A percentile compares a stretch with the other conserved stretches of the same genome.
Conservation (phyloP, 1,140 invertebrate genomes). For the Brachionus asplanchnoidis region DNA sequence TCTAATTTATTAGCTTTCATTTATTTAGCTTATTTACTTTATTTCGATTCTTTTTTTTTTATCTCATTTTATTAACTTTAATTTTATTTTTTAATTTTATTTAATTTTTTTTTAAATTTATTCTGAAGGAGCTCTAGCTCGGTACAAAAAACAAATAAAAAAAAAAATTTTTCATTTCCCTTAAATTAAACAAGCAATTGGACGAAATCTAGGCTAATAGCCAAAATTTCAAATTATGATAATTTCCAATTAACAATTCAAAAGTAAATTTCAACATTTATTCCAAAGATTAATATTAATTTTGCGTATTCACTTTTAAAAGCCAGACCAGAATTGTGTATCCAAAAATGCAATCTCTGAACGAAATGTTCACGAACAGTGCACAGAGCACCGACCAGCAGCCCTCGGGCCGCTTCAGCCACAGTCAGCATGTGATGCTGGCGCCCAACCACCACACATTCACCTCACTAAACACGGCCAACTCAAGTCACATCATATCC, state of each 20-base stretch:
- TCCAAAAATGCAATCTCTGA: not conserved
- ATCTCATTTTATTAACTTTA: no score
- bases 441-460: not conserved
- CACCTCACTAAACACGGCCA: not conserved
- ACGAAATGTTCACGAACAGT: slow-evolving; percentile 9
- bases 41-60: no score
- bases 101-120: no score
- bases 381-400: not conserved
- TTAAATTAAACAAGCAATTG: not conserved
- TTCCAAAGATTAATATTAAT: not conserved
- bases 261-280: not conserved
- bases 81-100: no score
- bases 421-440: not conserved
- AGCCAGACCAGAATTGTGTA: not conserved
- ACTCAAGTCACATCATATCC: not conserved
- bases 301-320: not conserved
- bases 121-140: no score
- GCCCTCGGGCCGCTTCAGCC: not conserved
- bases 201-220: not conserved
- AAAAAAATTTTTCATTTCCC: not conserved
- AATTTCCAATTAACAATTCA: slow-evolving; percentile 3
- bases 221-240: not conserved
- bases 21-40: no score
- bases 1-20: no score
- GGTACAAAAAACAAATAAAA: no score